These are phyloP conservation scores for Morbakka virulenta DNA, from an alignment of 30 jellyfish, hydroid and myxozoan genomes.

Conservation along the genomic window DNA sequence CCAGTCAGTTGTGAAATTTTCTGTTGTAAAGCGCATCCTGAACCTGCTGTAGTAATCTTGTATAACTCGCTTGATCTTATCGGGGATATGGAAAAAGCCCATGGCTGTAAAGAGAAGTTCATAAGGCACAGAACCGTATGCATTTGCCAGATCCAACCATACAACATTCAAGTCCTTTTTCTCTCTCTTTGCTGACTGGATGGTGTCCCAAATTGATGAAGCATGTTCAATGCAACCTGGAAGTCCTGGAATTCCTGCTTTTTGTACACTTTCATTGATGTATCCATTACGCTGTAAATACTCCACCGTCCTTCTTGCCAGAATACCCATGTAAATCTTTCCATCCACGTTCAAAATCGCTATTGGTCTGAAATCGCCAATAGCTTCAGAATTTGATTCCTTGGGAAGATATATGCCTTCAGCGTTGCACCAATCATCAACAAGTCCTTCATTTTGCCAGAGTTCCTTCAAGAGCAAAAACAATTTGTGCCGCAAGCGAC, in stretches of 20 bases:
- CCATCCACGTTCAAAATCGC: not conserved
- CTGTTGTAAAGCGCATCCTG: not conserved
- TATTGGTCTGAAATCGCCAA: not conserved
- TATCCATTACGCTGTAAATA: not conserved
- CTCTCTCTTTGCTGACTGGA: not conserved
- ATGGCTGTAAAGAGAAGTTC: not conserved
- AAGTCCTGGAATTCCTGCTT: conserved; percentile 4
- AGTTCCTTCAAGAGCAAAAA: not conserved
- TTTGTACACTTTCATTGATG: not conserved
- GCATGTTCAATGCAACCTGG: not conserved
- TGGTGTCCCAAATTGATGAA: not conserved
- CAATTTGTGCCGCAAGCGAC: not conserved
- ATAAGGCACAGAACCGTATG: not conserved
- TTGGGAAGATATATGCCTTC: conserved; percentile 1
- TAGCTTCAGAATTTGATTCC: not conserved
- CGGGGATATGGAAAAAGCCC: not conserved
- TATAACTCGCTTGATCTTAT: not conserved
- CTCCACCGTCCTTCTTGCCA: not conserved
- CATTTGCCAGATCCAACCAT: not conserved
- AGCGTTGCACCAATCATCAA: not conserved
- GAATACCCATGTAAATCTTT: not conserved
- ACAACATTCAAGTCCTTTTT: not conserved
- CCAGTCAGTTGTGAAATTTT: not conserved
- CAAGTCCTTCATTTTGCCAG: not conserved
- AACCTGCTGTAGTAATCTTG: not conserved